Percentiles rank a stretch among this genome's conserved stretches.
These are phyloP conservation scores for Artemisiospiza belli DNA, from an alignment of 2,113 vertebrate species.

Conservation along the genomic window DNA sequence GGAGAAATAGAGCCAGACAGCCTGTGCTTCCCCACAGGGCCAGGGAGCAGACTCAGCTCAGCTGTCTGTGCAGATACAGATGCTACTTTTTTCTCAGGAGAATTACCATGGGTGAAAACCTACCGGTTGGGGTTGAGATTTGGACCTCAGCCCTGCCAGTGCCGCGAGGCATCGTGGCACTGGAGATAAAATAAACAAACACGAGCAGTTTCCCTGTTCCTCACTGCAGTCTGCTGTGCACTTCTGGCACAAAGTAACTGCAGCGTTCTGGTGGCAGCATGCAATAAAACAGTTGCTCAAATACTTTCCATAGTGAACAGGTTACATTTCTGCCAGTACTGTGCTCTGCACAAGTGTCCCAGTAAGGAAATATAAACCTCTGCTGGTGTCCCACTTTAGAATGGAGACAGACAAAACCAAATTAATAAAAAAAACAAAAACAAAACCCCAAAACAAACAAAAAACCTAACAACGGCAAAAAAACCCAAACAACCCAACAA, in stretches of 20 bases:
- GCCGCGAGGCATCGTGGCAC: neutral
- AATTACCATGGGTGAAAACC: neutral
- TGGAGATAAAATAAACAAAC: conserved; percentile 60
- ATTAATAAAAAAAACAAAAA: neutral
- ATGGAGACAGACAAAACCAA: neutral
- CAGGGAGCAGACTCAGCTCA: neutral
- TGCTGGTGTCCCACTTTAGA: neutral
- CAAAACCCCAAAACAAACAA: no score
- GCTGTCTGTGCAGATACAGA: conserved; percentile 20
- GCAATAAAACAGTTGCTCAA: conserved; percentile 51
- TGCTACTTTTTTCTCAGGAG: conserved; percentile 10
- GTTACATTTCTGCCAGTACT: conserved; percentile 46
- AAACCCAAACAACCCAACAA: neutral
- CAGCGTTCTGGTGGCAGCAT: conserved; percentile 25
- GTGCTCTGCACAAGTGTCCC: conserved; percentile 2
- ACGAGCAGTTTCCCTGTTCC: conserved; percentile 29
- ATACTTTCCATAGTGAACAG: conserved; percentile 58
- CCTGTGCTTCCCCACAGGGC: neutral
- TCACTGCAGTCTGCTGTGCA: conserved; percentile 11
- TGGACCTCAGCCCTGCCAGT: conserved; percentile 15
- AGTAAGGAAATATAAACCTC: conserved; percentile 51
- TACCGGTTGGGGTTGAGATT: neutral
- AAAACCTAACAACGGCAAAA: no score
- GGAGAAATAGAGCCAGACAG: neutral
- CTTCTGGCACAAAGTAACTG: conserved; percentile 32